phyloP scores from a whole-genome alignment of 2,797 vertebrate genomes.

The Valencia hispanica region DNA sequence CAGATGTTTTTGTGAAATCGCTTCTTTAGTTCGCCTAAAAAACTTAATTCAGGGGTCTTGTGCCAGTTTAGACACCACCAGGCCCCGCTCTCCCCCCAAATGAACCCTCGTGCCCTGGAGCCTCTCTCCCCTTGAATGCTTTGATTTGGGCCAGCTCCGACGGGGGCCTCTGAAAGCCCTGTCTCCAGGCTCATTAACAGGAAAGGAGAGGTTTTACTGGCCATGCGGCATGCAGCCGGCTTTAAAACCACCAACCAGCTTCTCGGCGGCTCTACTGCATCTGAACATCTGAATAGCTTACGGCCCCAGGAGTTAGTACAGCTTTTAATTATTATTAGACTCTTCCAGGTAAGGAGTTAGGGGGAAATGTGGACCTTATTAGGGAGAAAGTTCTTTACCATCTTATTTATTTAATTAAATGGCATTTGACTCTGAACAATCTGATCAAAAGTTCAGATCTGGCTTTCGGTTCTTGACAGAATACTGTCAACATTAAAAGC shows the following conservation, averaged over 20 bases:
- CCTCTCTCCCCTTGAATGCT: conserved; percentile 61
- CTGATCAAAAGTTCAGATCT: neutral
- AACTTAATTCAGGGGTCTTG: conserved; percentile 45
- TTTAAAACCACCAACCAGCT: conserved; percentile 63
- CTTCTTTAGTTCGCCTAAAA: conserved; percentile 39
- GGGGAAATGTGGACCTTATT: conserved; percentile 39
- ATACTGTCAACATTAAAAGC: conserved; percentile 4
- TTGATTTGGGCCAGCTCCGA: conserved; percentile 69
- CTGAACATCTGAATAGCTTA: conserved; percentile 38
- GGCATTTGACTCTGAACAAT: neutral
- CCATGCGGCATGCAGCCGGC: conserved; percentile 62
- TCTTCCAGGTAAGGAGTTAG: conserved; percentile 25
- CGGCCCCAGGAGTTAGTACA: conserved; percentile 47
- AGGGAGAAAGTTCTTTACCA: too few species aligned
- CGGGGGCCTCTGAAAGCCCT: conserved; percentile 53
- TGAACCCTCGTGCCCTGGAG: conserved; percentile 48
- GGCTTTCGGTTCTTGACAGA: neutral
- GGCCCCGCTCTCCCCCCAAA: conserved; percentile 41
- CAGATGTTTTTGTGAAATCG: conserved; percentile 37
- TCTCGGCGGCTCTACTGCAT: conserved; percentile 28
- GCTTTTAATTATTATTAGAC: conserved; percentile 56
- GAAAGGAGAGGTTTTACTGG: conserved; percentile 69
- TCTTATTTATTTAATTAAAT: too few species aligned
- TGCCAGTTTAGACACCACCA: conserved; percentile 57
- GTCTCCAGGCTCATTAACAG: conserved; percentile 74